These are phyloP conservation scores for Xiphophorus birchmanni DNA, from an alignment of 2,797 vertebrate genomes.

Conservation along the genomic window DNA sequence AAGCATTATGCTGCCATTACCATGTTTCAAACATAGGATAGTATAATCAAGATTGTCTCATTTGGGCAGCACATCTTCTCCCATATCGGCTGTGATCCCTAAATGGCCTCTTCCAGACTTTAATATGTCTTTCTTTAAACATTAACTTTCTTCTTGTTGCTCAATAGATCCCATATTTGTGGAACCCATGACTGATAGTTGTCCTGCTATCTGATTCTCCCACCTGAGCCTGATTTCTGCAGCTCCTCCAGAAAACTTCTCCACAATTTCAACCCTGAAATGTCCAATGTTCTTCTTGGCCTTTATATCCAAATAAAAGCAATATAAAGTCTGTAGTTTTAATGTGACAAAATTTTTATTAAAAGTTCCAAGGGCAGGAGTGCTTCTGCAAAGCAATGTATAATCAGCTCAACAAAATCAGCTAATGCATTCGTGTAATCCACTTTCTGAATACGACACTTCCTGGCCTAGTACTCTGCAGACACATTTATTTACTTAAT, in stretches of 20 bases:
- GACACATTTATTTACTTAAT: conserved; percentile 15
- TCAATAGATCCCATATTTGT: not conserved
- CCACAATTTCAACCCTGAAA: not conserved
- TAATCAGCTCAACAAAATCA: conserved; percentile 13
- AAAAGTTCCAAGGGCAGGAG: not conserved
- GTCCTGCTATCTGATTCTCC: not conserved
- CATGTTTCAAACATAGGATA: not conserved
- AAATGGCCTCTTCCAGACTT: not conserved
- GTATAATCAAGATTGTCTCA: not conserved
- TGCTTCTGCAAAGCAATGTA: not conserved
- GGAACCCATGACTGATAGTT: not conserved
- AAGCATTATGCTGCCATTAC: not conserved
- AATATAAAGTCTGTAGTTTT: not conserved
- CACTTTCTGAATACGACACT: conserved; percentile 37
- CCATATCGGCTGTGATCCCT: not conserved
- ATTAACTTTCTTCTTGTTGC: not conserved
- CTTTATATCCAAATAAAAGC: not conserved
- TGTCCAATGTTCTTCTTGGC: not conserved
- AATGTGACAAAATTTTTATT: not conserved
- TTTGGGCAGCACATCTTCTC: not conserved
- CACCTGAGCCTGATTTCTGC: not conserved
- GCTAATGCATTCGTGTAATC: conserved; percentile 42
- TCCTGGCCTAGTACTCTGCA: conserved; percentile 9
- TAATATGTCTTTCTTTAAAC: not conserved
- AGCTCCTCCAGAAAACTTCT: not conserved